phyloP scores from a whole-genome alignment of 2,113 vertebrate species.

The Caretta caretta region DNA sequence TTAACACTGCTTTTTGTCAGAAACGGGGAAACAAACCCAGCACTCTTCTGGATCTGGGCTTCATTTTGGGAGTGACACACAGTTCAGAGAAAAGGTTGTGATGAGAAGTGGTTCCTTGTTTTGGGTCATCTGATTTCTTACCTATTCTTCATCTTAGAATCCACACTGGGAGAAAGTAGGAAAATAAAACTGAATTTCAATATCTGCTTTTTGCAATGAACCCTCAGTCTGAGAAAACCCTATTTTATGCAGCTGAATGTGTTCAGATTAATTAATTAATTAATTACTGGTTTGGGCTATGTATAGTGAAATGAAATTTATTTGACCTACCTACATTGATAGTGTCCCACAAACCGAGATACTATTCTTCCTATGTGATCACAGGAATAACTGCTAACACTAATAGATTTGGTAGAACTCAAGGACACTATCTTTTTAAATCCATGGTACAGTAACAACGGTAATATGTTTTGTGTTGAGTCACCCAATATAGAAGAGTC shows the following conservation, averaged over 20 bases:
- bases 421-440: no score
- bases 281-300: no score
- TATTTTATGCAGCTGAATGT: background rate
- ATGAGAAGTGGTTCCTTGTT: background rate
- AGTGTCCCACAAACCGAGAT: background rate
- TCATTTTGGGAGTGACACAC: background rate
- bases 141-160: background rate
- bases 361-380: background rate
- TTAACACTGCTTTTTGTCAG: background rate
- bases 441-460: no score
- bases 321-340: slow-evolving; percentile 15
- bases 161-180: background rate
- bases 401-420: no score
- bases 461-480: background rate
- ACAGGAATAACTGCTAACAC: background rate
- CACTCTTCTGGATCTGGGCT: background rate
- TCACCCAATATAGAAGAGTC: background rate
- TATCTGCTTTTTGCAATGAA: background rate
- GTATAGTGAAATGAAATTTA: background rate
- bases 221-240: slow-evolving; percentile 10
- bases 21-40: background rate
- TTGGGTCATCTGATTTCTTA: background rate
- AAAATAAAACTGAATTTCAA: background rate
- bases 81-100: background rate
- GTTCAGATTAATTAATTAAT: no score